These are phyloP conservation scores for Sminthopsis crassicaudata DNA, from an alignment of 2,113 vertebrate genomes.

Conservation along the genomic window DNA sequence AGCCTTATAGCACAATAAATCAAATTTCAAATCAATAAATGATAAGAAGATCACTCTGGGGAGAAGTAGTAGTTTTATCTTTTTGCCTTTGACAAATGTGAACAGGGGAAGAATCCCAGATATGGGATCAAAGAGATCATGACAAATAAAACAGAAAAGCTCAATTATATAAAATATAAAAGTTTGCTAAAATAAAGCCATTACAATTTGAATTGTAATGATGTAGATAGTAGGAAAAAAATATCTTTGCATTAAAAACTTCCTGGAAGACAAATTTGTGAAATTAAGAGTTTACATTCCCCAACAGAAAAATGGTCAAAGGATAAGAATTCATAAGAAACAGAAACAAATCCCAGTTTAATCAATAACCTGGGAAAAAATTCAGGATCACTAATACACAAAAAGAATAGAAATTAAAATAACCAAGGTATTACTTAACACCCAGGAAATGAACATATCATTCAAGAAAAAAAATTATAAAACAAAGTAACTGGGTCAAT, in stretches of 20 bases:
- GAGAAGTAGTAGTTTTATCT: no score
- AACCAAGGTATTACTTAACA: background rate
- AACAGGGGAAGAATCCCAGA: no score
- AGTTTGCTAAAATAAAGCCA: background rate
- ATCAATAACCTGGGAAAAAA: background rate
- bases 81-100: no score
- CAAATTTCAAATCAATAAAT: no score
- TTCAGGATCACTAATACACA: background rate
- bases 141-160: no score
- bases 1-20: no score
- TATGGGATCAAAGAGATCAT: no score
- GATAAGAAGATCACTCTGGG: no score
- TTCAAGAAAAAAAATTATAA: background rate
- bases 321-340: background rate
- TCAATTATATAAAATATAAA: no score
- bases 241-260: background rate
- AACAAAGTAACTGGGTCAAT: background rate
- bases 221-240: background rate
- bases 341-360: background rate
- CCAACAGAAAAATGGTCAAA: background rate
- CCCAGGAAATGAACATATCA: background rate
- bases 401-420: background rate
- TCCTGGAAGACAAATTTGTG: background rate
- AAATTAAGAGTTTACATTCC: background rate
- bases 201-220: background rate